Percentiles rank a stretch among this genome's conserved stretches.
These are phyloP conservation scores for Drosophila teissieri DNA, from an alignment of 1,140 invertebrate genomes.

Conservation along the genomic window DNA sequence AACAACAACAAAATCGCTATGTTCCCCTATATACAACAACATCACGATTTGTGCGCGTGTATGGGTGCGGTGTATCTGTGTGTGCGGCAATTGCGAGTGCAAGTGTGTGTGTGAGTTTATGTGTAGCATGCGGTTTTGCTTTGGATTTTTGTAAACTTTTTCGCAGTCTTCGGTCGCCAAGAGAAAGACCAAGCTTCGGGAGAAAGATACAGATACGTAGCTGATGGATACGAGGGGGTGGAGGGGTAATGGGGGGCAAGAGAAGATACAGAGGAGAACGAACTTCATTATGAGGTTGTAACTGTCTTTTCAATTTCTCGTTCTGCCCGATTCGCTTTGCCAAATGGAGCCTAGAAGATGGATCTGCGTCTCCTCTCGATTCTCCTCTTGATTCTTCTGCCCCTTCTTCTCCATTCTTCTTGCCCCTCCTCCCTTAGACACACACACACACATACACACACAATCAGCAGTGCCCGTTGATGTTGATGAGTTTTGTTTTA, in stretches of 20 bases:
- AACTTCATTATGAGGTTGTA: slow-evolving; percentile 78
- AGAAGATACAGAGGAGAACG: neutral
- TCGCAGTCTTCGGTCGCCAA: slow-evolving; percentile 36
- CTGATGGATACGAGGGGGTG: neutral
- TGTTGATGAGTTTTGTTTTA: slow-evolving; percentile 83
- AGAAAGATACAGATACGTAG: slow-evolving; percentile 31
- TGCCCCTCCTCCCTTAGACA: neutral
- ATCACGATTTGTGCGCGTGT: slow-evolving; percentile 48
- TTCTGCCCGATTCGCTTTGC: slow-evolving; percentile 80
- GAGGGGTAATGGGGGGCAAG: neutral
- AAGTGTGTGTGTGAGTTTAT: slow-evolving; percentile 25
- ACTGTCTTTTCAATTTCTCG: slow-evolving; percentile 83
- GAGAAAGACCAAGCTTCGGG: slow-evolving; percentile 15
- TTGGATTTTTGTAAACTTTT: slow-evolving; percentile 70
- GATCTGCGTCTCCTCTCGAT: slow-evolving; percentile 50
- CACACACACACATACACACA: slow-evolving; percentile 12
- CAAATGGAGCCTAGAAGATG: slow-evolving; percentile 72
- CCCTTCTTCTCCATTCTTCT: slow-evolving; percentile 4
- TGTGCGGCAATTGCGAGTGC: slow-evolving; percentile 26
- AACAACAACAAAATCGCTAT: slow-evolving; percentile 47
- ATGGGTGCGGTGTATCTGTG: slow-evolving; percentile 24
- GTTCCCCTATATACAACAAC: slow-evolving; percentile 56
- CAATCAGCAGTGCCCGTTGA: slow-evolving; percentile 49
- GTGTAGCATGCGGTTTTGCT: slow-evolving; percentile 69
- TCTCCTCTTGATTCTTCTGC: slow-evolving; percentile 30